Base-by-base conservation (phyloP, 1,140 invertebrate genomes). In the Drosophila punjabiensis region DNA sequence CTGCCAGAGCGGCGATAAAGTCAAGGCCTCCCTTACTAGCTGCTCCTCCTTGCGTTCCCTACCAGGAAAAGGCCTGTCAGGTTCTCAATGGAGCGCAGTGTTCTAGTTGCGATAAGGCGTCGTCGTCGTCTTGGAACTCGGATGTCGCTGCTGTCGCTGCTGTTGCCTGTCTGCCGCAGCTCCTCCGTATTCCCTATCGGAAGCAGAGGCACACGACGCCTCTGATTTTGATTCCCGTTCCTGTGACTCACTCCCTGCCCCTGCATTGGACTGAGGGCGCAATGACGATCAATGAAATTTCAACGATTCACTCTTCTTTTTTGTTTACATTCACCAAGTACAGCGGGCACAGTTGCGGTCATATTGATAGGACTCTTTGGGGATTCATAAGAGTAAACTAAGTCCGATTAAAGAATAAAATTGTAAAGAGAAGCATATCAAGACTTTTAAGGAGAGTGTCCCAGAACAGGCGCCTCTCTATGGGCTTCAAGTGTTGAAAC, bases 1-100 rank as follows among this genome's bases (percentile, higher is more conserved):
- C 56, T 41, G 41, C 39, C 32, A 33, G 28, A 30, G 18, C 10
- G 11, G 39, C 39, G 80, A 82, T 76, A 79, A 83, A 70, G 58
- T 70, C 61, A 76, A 76, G 62, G 61, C 55, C 41, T 52, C n/a
- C 56, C 39, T 35, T 32, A 13, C 32, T 18, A 13, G 30, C 43
- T 35, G 1, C 52, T 63, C 43, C 1, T 14, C 16, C 16, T 16
- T 20, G 33, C 33, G 33, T 33, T 10, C 20, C 8, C 16, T n/a
- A 20, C 37, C 47, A 14, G 55, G n/a, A 16, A 33, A 37, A 48
- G 47, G 7, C 47, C 47, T 16, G 30, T 47, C 63, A 70, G 59
- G 47, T 67, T 65, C 50, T 71, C 39, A 69, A 47, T 68, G 64
- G 8, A n/a, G 68, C 14, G 20, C 63, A 53, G 47, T 70, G 45